Evolutionary conservation across 2,797 vertebrate genomes (phyloP).

Genomic region (Hylomyscus alleni): DNA sequence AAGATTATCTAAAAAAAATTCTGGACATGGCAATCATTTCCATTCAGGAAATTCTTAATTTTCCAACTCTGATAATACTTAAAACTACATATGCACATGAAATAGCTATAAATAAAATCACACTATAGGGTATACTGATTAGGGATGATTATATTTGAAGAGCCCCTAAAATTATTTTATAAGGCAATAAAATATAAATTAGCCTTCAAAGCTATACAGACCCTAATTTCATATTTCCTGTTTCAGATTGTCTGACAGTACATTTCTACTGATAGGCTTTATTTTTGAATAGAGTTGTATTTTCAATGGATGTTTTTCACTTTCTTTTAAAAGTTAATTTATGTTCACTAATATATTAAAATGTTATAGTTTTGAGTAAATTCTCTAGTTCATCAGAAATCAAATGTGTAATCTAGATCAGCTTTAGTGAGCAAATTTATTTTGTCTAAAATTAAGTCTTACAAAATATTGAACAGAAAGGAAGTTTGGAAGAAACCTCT

Average conservation of each 20-base stretch:
- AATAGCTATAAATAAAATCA: slow-evolving; percentile 67
- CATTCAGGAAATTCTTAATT: slow-evolving; percentile 20
- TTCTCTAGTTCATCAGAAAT: not conserved
- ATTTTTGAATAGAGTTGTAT: slow-evolving; percentile 7
- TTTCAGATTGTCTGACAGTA: not conserved
- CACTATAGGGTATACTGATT: not conserved
- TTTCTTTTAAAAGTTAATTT: not conserved
- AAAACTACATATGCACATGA: slow-evolving; percentile 37
- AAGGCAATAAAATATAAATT: slow-evolving; percentile 52
- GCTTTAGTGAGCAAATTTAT: not conserved
- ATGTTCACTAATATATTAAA: not conserved
- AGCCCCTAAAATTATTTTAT: slow-evolving; percentile 6
- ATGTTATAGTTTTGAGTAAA: not conserved
- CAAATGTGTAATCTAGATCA: not conserved
- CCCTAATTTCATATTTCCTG: not conserved
- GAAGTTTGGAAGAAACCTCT: not conserved
- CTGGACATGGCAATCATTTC: not conserved
- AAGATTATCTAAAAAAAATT: slow-evolving; percentile 48
- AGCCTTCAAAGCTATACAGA: not conserved
- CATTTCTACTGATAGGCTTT: not conserved
- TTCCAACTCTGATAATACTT: not conserved
- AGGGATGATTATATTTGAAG: not conserved
- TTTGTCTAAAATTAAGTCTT: slow-evolving; percentile 9
- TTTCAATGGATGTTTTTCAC: not conserved
- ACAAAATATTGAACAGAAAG: not conserved